These are phyloP conservation scores for Aurelia aurita DNA, from an alignment of 30 jellyfish, hydroid and myxozoan species.

Conservation along the genomic window DNA sequence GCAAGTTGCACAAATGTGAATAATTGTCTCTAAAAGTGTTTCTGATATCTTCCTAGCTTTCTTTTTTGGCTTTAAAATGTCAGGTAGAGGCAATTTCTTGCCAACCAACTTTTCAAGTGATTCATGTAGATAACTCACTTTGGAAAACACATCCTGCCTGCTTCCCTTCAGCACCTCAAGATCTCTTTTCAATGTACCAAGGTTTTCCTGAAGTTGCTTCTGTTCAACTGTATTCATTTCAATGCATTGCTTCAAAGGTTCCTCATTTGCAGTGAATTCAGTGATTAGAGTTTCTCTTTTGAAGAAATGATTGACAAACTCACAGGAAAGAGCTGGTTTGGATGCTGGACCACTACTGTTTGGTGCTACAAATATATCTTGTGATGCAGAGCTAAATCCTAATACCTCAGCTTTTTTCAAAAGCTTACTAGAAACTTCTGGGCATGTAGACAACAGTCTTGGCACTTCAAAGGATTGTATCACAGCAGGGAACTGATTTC, in stretches of 20 bases:
- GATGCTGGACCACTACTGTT: conserved; percentile 22
- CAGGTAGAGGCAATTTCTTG: conserved; percentile 57
- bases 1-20: conserved; percentile 83
- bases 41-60: conserved; percentile 55
- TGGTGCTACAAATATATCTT: conserved; percentile 1
- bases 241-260: conserved; percentile 51
- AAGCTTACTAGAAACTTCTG: conserved; percentile 81
- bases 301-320: conserved; percentile 87
- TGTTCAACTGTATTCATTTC: conserved; percentile 62
- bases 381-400: conserved; percentile 58
- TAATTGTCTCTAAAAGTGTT: conserved; percentile 50
- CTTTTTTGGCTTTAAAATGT: conserved; percentile 51
- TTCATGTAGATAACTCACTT: conserved; percentile 28
- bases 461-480: conserved; percentile 50
- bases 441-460: conserved; percentile 84
- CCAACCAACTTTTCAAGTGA: conserved; percentile 50
- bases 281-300: conserved; percentile 77
- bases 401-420: conserved; percentile 83
- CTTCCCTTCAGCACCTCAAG: conserved; percentile 45
- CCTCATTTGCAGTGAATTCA: conserved; percentile 37
- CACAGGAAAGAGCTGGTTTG: conserved; percentile 78
- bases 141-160: conserved; percentile 33
- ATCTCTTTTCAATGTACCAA: conserved; percentile 31
- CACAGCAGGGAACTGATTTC: conserved; percentile 30
- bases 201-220: conserved; percentile 33